These are phyloP conservation scores for Anthopleura sola DNA, from an alignment of 64 coral and sea anemone species.

Conservation along the genomic window DNA sequence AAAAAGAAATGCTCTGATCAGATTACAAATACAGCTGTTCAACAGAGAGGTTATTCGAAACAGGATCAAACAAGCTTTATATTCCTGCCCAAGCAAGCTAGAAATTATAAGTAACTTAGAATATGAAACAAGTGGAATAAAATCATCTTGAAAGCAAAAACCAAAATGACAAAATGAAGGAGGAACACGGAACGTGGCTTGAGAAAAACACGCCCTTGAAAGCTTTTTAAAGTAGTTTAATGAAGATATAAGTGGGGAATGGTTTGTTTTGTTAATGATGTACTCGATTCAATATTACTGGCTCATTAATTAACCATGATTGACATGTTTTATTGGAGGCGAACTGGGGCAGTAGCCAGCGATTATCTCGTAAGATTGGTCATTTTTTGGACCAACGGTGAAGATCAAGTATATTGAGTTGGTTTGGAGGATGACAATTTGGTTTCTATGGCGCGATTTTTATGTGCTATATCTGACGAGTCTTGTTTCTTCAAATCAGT, in stretches of 20 bases:
- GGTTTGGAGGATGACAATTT: too few relatives aligned
- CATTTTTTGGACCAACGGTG: neutral
- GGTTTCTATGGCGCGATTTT: too few relatives aligned
- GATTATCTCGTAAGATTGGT: neutral
- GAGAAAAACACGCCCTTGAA: neutral
- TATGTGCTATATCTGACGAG: too few relatives aligned
- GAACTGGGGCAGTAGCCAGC: neutral
- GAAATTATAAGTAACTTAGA: too few relatives aligned
- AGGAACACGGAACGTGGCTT: neutral
- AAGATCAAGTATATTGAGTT: neutral
- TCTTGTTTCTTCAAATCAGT: too few relatives aligned
- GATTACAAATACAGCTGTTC: neutral
- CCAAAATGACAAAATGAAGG: neutral
- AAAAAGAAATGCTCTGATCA: neutral
- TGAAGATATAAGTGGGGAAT: neutral
- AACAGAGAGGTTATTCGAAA: neutral
- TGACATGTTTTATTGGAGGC: neutral
- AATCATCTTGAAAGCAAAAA: neutral
- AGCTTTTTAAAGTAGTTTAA: neutral
- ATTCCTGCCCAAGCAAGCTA: too few relatives aligned
- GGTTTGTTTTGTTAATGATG: constrained; percentile 18
- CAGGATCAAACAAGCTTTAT: neutral
- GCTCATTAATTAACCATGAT: neutral
- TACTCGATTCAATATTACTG: neutral
- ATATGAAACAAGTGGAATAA: too few relatives aligned